These are phyloP conservation scores for Thalpophila matura DNA, from an alignment of 2,888 invertebrate genomes.

Conservation along the genomic window DNA sequence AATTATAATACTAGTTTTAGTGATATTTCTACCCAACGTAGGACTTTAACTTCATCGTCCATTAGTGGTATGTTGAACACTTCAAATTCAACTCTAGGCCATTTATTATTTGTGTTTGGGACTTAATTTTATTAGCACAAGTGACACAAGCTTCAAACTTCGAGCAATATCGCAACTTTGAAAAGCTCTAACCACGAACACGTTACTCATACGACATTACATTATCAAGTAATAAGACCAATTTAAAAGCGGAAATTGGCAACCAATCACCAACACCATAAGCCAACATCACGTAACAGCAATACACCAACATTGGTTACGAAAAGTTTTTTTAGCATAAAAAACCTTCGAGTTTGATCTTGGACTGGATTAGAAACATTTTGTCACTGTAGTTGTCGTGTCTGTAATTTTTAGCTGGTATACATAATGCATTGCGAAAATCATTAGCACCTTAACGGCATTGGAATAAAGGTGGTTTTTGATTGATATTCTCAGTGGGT, in stretches of 20 bases:
- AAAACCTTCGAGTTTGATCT: constrained; percentile 71
- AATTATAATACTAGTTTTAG: too few relatives aligned
- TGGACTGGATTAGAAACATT: constrained; percentile 70
- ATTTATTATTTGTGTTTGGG: too few relatives aligned
- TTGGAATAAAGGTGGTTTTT: constrained; percentile 40
- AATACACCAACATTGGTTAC: constrained; percentile 47
- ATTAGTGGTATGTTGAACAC: too few relatives aligned
- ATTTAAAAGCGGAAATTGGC: constrained; percentile 56
- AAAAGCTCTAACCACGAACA: constrained; percentile 1
- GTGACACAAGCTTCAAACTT: neutral
- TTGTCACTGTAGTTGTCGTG: constrained; percentile 55
- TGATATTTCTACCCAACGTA: too few relatives aligned
- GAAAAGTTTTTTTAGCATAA: constrained; percentile 51
- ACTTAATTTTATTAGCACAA: neutral
- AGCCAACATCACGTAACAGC: constrained; percentile 41
- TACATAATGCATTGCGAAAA: constrained; percentile 65
- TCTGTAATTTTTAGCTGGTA: constrained; percentile 61
- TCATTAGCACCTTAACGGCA: constrained; percentile 3
- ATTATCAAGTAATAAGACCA: constrained; percentile 36
- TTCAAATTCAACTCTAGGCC: too few relatives aligned
- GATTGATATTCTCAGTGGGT: constrained; percentile 26
- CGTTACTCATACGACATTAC: constrained; percentile 14
- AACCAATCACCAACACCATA: constrained; percentile 33
- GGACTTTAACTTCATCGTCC: too few relatives aligned
- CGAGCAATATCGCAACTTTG: constrained; percentile 19